Evolutionary conservation across 2,797 vertebrate genomes (phyloP), one percentile per base, ranked within the genome.

Genomic region (Cossypha polioptera): DNA sequence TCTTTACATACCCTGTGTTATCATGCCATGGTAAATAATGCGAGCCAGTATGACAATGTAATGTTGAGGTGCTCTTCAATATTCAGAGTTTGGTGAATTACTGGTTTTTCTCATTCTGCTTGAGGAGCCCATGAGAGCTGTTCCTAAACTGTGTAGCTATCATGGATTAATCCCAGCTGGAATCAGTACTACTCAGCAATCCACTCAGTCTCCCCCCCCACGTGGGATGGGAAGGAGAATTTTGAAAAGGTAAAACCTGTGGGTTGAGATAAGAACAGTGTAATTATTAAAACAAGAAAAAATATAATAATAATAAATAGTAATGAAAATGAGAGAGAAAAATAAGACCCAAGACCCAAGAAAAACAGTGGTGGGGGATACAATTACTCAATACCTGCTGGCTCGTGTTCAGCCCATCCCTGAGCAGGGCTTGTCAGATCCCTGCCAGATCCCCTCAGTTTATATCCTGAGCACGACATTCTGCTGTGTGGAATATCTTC

Each of bases 241-340:
- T 11, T 0, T 7, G 43, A 43, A 43, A 57, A 62, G 4, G 4
- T 29, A 43, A 67, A 40, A 40, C 5, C 8, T 0, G 0, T 26
- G 10, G 17, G 25, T 6, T 50, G 24, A 62, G 20, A 50, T 50
- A 50, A 29, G 13, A 55, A 18, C 1, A 43, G 5, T 63, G 69
- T 63, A 38, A 62, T 29, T 38, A 55, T 20, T 36, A 12, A 63
- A 89, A 33, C 19, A 57, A 38, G 29, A 12, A 29, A 11, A 63
- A 71, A 45, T 51, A 50, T 21, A 50, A 33, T 11, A 54, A 42
- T n/a, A 50, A 69, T 16, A 45, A 76, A 33, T 50, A 38, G 8
- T 29, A 76, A 45, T 16, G 4, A 45, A 43, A 43, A 68, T 4
- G 15, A 42, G 13, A 48, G 7, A 61, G 11, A 62, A 19, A 9